Evolutionary conservation across 2,113 vertebrate species (phyloP).

Genomic region (Nycticorax nycticorax): DNA sequence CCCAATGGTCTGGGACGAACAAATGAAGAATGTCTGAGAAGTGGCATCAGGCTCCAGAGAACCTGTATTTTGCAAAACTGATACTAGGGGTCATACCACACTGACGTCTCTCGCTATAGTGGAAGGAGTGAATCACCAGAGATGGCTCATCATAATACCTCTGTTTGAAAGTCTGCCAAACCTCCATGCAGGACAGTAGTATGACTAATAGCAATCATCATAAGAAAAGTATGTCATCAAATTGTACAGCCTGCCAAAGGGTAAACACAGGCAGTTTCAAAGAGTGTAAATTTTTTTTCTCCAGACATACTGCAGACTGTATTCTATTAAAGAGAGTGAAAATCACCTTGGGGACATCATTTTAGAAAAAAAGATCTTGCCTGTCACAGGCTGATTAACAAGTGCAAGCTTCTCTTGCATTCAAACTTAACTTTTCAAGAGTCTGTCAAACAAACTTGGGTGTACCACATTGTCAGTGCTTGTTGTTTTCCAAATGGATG

Average conservation of each 20-base stretch:
- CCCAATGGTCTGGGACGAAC: not conserved
- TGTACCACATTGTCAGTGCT: not conserved
- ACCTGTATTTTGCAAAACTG: not conserved
- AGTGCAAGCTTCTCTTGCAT: not conserved
- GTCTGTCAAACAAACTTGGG: not conserved
- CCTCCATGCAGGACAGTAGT: not conserved
- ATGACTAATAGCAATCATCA: conserved; percentile 18
- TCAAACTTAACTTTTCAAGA: not conserved
- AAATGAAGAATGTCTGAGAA: not conserved
- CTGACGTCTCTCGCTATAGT: not conserved
- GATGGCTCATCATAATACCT: not conserved
- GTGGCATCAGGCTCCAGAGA: not conserved
- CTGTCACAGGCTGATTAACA: not conserved
- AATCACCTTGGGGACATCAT: not conserved
- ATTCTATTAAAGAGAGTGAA: not conserved
- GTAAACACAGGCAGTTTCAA: not conserved
- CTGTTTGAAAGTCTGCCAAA: not conserved
- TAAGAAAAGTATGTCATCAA: not conserved
- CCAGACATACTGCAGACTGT: not conserved
- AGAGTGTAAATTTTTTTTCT: not conserved
- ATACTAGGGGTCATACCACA: not conserved
- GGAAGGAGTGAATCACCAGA: conserved; percentile 61
- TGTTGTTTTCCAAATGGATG: not conserved
- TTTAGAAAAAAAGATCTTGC: not conserved
- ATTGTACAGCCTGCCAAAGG: not conserved